Evolutionary conservation across 2,797 vertebrate species (phyloP).

Genomic region (Loris lydekkerianus): DNA sequence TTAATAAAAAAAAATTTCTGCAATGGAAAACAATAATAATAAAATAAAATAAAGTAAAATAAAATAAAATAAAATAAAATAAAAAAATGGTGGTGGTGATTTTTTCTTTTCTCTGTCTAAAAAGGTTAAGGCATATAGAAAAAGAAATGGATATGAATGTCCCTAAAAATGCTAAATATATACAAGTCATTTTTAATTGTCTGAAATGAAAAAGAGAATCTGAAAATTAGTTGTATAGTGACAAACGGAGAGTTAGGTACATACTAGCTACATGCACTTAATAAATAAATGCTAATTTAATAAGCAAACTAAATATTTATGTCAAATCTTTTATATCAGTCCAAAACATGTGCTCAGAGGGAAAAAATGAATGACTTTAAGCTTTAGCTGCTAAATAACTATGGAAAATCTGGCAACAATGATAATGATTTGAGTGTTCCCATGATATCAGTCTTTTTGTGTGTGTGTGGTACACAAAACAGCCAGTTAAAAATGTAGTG

Average conservation of each 20-base stretch:
- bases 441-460: not conserved
- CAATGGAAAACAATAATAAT: no score
- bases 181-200: not conserved
- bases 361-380: constrained; percentile 61
- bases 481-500: not conserved
- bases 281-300: constrained; percentile 67
- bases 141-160: not conserved
- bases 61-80: no score
- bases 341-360: constrained; percentile 43
- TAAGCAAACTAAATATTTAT: constrained; percentile 66
- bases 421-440: constrained; percentile 63
- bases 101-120: not conserved
- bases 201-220: constrained; percentile 22
- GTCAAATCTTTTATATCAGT: constrained; percentile 61
- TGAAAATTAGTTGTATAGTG: not conserved
- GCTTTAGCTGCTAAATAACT: constrained; percentile 66
- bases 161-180: constrained; percentile 7
- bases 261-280: constrained; percentile 40
- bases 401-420: constrained; percentile 60
- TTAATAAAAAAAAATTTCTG: not conserved
- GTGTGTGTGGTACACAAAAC: not conserved
- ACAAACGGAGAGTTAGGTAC: constrained; percentile 41
- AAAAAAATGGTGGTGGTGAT: not conserved
- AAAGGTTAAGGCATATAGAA: not conserved
- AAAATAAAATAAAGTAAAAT: not conserved